These are phyloP conservation scores for Aplochiton taeniatus DNA, from an alignment of 2,797 vertebrate genomes.

Conservation along the genomic window DNA sequence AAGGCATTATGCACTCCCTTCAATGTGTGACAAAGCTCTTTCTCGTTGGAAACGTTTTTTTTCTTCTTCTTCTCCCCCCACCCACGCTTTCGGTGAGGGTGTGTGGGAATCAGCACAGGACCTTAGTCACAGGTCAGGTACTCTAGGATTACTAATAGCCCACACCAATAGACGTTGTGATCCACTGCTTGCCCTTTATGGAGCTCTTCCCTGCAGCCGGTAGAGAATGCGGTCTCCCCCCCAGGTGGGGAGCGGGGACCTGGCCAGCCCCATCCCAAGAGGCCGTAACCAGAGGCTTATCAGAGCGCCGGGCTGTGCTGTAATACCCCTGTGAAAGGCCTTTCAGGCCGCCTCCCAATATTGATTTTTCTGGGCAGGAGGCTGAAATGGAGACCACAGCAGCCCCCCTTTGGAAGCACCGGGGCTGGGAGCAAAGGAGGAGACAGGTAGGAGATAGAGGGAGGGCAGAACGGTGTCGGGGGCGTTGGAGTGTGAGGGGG, in stretches of 20 bases:
- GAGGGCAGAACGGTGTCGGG: slow-evolving; percentile 28
- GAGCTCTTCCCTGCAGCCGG: slow-evolving; percentile 71
- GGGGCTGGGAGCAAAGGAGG: slow-evolving; percentile 27
- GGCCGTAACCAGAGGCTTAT: slow-evolving; percentile 81
- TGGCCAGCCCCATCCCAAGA: slow-evolving; percentile 74
- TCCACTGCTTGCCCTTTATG: slow-evolving; percentile 75
- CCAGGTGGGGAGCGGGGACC: slow-evolving; percentile 68
- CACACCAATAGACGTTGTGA: slow-evolving; percentile 73
- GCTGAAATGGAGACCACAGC: slow-evolving; percentile 66
- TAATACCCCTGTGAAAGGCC: slow-evolving; percentile 86
- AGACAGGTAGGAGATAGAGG: slow-evolving; percentile 5
- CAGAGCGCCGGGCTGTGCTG: slow-evolving; percentile 74
- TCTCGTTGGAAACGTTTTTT: slow-evolving; percentile 63
- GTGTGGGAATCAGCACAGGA: slow-evolving; percentile 80
- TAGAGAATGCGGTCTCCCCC: slow-evolving; percentile 72
- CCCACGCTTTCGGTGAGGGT: slow-evolving; percentile 22
- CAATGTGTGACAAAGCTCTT: slow-evolving; percentile 67
- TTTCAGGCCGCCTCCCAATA: slow-evolving; percentile 78
- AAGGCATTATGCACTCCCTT: slow-evolving; percentile 47
- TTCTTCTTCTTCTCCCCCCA: slow-evolving; percentile 45
- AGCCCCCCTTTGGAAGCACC: slow-evolving; percentile 46
- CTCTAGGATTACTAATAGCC: slow-evolving; percentile 83
- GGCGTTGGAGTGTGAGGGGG: slow-evolving; percentile 28
- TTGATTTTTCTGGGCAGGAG: slow-evolving; percentile 73
- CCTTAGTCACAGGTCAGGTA: slow-evolving; percentile 79